Conservation (phyloP, 2,888 invertebrate species). For the Drosophila lacicola region DNA sequence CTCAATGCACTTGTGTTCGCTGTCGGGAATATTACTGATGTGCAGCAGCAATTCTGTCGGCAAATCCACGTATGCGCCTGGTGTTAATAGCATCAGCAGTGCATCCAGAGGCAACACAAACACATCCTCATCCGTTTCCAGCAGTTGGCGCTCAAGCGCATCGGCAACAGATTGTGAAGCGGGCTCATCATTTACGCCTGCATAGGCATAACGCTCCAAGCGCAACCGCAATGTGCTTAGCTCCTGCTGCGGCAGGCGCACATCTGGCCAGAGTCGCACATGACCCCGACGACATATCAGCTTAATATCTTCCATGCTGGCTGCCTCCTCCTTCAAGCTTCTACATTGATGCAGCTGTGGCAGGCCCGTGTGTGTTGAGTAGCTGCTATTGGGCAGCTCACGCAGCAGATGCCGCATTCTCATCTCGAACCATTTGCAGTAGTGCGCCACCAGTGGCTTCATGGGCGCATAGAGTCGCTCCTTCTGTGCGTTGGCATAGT, state of each 20-base stretch:
- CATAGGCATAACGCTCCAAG: constrained; percentile 54
- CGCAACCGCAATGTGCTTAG: constrained; percentile 52
- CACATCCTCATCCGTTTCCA: constrained; percentile 27
- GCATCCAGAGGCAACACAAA: constrained; percentile 71
- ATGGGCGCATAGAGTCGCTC: constrained; percentile 67
- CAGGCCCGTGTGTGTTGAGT: constrained; percentile 73
- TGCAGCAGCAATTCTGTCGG: constrained; percentile 74
- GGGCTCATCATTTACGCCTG: constrained; percentile 2
- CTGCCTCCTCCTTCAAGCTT: constrained; percentile 33
- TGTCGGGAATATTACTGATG: constrained; percentile 29
- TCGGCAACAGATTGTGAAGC: constrained; percentile 6
- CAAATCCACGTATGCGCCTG: constrained; percentile 74
- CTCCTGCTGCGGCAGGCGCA: constrained; percentile 10
- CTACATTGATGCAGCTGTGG: constrained; percentile 71
- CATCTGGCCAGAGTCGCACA: constrained; percentile 38
- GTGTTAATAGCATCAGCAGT: constrained; percentile 70
- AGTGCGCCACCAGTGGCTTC: constrained; percentile 54
- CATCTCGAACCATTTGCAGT: constrained; percentile 65
- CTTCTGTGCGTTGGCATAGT: constrained; percentile 55
- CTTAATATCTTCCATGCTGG: constrained; percentile 56
- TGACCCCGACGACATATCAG: constrained; percentile 45
- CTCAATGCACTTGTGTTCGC: constrained; percentile 49
- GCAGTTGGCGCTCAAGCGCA: constrained; percentile 4
- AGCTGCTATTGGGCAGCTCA: constrained; percentile 41
- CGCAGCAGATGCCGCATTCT: constrained; percentile 36